These are phyloP conservation scores for Pseudobourletiella spinata DNA, from an alignment of 1,140 invertebrate species.

Conservation along the genomic window DNA sequence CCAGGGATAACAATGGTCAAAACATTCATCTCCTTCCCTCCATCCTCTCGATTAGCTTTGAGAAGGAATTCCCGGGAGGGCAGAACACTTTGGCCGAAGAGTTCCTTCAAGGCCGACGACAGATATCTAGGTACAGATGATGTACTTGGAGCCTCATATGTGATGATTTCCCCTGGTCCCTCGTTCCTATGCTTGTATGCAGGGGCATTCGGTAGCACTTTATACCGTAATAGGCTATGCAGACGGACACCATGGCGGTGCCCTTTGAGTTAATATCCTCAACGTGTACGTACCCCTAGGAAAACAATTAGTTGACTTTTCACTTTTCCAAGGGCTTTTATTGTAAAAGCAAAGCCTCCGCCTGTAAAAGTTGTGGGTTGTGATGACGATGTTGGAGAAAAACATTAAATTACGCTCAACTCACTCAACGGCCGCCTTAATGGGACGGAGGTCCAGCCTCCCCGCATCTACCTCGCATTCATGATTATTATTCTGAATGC, in stretches of 20 bases:
- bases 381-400: neutral
- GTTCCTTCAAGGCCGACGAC: neutral
- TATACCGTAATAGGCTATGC: neutral
- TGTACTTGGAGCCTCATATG: neutral
- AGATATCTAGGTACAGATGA: neutral
- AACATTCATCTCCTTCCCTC: too few relatives aligned
- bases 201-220: conserved; percentile 5
- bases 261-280: conserved; percentile 3
- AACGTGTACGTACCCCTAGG: neutral
- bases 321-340: neutral
- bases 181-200: neutral
- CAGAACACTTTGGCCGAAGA: neutral
- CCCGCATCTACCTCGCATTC: neutral
- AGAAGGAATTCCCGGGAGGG: neutral
- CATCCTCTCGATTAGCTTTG: too few relatives aligned
- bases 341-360: too few relatives aligned
- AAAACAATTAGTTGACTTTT: conserved; percentile 5
- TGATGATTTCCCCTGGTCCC: neutral
- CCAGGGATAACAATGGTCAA: too few relatives aligned
- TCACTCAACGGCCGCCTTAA: neutral
- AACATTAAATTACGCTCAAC: neutral
- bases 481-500: neutral
- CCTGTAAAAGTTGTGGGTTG: neutral
- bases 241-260: neutral
- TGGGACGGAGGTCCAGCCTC: neutral